Evolutionary conservation across 1,140 invertebrate species (phyloP).

Genomic region (Dinoponera quadriceps): DNA sequence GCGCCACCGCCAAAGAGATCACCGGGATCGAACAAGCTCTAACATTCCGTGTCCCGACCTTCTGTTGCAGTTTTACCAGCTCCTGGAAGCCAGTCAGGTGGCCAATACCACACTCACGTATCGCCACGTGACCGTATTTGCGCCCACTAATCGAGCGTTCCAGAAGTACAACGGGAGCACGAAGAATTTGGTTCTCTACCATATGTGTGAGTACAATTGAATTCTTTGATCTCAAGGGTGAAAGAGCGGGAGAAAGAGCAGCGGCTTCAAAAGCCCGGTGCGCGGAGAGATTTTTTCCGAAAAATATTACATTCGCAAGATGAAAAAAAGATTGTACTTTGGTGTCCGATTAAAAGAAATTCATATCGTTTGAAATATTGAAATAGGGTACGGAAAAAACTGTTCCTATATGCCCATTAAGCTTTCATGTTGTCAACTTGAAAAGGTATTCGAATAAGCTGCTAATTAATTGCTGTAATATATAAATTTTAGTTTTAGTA

Average conservation of each 20-base stretch:
- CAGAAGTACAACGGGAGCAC: slow-evolving; percentile 87
- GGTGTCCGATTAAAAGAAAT: too few species aligned
- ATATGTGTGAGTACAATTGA: slow-evolving; percentile 90
- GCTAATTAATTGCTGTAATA: too few species aligned
- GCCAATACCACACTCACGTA: slow-evolving; percentile 89
- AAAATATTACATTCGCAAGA: too few species aligned
- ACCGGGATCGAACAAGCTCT: background rate
- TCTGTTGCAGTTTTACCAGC: slow-evolving; percentile 90
- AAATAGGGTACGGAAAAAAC: background rate
- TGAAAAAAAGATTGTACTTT: too few species aligned
- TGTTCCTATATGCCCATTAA: background rate
- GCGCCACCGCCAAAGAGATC: background rate
- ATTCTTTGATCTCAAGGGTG: background rate
- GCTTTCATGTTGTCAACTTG: background rate
- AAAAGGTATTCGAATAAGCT: too few species aligned
- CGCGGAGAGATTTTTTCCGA: too few species aligned
- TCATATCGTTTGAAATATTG: background rate
- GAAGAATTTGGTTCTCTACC: slow-evolving; percentile 90
- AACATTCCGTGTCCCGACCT: slow-evolving; percentile 54
- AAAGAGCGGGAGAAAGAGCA: too few species aligned
- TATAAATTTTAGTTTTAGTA: too few species aligned
- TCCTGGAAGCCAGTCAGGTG: slow-evolving; percentile 89
- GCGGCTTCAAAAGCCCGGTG: too few species aligned
- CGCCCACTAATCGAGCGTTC: slow-evolving; percentile 92
- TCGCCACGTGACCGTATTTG: slow-evolving; percentile 91